phyloP scores from a whole-genome alignment of 2,113 vertebrate genomes.

The Mola mola region DNA sequence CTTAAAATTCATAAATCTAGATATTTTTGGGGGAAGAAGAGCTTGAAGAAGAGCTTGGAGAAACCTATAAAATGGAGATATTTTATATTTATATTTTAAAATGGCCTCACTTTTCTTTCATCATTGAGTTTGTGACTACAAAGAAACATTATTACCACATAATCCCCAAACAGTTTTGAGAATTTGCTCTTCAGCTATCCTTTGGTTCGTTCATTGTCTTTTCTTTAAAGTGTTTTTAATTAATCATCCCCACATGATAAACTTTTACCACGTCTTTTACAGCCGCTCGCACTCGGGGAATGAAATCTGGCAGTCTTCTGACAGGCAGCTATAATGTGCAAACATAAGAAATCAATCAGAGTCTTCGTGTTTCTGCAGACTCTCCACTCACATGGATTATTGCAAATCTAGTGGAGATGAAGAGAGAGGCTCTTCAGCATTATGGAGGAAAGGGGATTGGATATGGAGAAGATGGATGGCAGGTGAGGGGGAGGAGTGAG shows the following conservation, averaged over 20 bases:
- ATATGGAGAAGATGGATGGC: conserved; percentile 18
- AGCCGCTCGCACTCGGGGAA: conserved; percentile 36
- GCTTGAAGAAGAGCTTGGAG: too few species aligned
- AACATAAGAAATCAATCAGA: conserved; percentile 79
- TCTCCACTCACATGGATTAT: conserved; percentile 74
- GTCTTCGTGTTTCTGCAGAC: conserved; percentile 62
- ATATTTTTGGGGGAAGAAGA: too few species aligned
- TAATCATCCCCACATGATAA: conserved; percentile 41
- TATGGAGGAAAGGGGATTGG: conserved; percentile 29
- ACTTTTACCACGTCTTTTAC: neutral
- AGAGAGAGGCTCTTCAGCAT: conserved; percentile 64
- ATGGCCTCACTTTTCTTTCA: too few species aligned
- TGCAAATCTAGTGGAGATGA: conserved; percentile 65
- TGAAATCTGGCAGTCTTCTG: conserved; percentile 50
- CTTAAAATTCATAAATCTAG: too few species aligned
- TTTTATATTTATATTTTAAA: too few species aligned
- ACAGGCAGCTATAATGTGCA: conserved; percentile 59
- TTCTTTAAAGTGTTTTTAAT: conserved; percentile 32
- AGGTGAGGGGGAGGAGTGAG: conserved; percentile 12
- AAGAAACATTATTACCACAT: too few species aligned
- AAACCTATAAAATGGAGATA: too few species aligned
- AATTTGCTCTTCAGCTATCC: conserved; percentile 28
- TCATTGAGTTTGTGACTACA: too few species aligned
- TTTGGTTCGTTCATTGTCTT: conserved; percentile 18
- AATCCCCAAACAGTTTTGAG: conserved; percentile 14